Evolutionary conservation across 1,140 invertebrate genomes (phyloP), one percentile per base, ranked within the genome.

Genomic region (Diorhabda carinulata): DNA sequence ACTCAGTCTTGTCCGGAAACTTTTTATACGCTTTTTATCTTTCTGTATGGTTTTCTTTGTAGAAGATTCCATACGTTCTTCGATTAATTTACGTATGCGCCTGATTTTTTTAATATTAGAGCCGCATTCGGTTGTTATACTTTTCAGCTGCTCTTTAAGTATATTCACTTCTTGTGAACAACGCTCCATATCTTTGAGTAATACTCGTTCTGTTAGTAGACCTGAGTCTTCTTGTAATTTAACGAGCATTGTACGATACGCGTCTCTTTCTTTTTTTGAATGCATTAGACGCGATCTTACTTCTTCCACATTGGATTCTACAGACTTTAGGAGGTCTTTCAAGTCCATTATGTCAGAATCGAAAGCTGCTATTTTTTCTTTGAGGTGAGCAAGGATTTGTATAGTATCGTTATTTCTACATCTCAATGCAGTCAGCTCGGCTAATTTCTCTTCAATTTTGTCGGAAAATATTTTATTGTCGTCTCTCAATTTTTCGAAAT

Each of bases 381-480:
- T 65, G 10, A 80, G 66, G 52, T 81, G 80, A 3, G 79, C 79
- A 61, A 81, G 67, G 40, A 72, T 70, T 69, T 81, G 79, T 25
- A 78, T 77, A 3, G 74, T 71, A 42, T 70, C 71, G 58, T 66
- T 67, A 61, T 78, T 76, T 69, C 76, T 76, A 6, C 43, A 60
- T 61, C 78, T 71, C n/a, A 81, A 58, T 25, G 61, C 68, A 4
- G 68, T 66, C n/a, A 81, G 64, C 64, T 80, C 77, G 63, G 77
- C 76, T 63, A 81, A 78, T 52, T 77, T 66, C 64, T 81, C 79
- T 62, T 81, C 79, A 40, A 81, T 80, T 76, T 76, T 83, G 72
- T 74, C 80, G 73, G 9, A 77, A 69, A 71, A 76, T 72, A 7
- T 81, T 70, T 76, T 78, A 74, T 79, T 83, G 64, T 71, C 79